Evolutionary conservation across 2,113 vertebrate species (phyloP), one percentile per base, ranked within the genome.

Genomic region (Nyctereutes procyonoides): DNA sequence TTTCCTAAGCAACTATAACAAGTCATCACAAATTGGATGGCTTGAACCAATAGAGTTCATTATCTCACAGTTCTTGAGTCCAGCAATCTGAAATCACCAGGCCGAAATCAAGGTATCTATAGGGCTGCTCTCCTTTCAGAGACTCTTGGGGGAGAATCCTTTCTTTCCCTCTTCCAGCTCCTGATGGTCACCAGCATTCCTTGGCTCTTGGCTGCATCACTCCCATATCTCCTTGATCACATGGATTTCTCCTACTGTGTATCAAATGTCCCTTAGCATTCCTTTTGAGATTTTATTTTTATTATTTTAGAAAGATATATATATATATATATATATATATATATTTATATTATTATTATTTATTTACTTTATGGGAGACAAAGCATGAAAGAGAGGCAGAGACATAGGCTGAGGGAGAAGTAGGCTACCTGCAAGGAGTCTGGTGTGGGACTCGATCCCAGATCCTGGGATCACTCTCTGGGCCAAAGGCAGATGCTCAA

Each of bases 151-250:
- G 15, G 17, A 83, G 10, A 12, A 1, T 26, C 13, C 7, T 12
- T 48, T 56, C 28, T 38, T 58, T 24, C 38, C 28, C 4, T 62
- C 24, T 32, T 51, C 67, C 8, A 30, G n/a, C 8, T 62, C 6
- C n/a, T 53, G 8, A 14, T 14, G 32, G 28, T 24, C 20, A 16
- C 58, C 1, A 5, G 35, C 20, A 1, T 76, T 55, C 15, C 26
- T 38, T 62, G 65, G 8, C 20, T 32, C 30, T 1, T 43, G 53
- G n/a, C 9, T 24, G 0, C 2, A 2, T 43, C 53, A 2, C 0
- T 62, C 14, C 4, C 20, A 0, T 62, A 30, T 58, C 58, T 67
- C 65, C 24, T 13, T 32, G n/a, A 24, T 9, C 8, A 73, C 22
- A 48, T 0, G 16, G 12, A n/a, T 30, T 79, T 28, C 14, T 94